These are phyloP conservation scores for Diadegma fenestrale DNA, from an alignment of 2,888 invertebrate genomes.

Conservation along the genomic window DNA sequence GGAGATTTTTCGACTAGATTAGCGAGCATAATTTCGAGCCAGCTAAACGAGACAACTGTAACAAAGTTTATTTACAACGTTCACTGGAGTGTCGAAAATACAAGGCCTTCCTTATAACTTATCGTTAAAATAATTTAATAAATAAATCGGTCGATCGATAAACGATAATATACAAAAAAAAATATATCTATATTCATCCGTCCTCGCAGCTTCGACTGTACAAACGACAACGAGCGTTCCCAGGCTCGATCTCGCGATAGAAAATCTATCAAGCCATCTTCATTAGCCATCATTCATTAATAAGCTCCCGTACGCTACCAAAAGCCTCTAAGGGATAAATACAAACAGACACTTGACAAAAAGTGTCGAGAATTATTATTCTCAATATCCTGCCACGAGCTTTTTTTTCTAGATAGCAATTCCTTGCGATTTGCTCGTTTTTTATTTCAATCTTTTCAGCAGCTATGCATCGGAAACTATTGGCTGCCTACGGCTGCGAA, in stretches of 20 bases:
- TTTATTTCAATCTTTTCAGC: background rate
- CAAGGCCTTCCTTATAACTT: conserved; percentile 61
- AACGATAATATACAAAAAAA: conserved; percentile 53
- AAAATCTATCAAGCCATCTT: background rate
- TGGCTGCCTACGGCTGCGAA: too few species aligned
- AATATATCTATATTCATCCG: conserved; percentile 3
- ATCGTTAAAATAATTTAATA: conserved; percentile 72
- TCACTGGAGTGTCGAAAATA: conserved; percentile 62
- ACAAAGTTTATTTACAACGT: conserved; percentile 70
- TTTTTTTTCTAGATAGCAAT: background rate
- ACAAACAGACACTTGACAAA: background rate
- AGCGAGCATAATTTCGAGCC: conserved; percentile 77
- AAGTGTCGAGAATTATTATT: conserved; percentile 11
- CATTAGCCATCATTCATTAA: background rate
- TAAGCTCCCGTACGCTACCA: background rate
- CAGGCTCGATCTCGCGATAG: background rate
- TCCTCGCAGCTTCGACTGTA: conserved; percentile 14
- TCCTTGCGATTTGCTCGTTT: background rate
- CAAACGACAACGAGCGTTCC: background rate
- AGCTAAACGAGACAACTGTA: conserved; percentile 64
- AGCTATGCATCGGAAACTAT: too few species aligned
- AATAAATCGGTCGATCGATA: conserved; percentile 65
- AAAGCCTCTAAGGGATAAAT: conserved; percentile 15
- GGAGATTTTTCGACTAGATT: conserved; percentile 80
- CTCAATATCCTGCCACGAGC: background rate